Conservation (phyloP, 2,888 invertebrate species). For the Standfussiana lucernea region DNA sequence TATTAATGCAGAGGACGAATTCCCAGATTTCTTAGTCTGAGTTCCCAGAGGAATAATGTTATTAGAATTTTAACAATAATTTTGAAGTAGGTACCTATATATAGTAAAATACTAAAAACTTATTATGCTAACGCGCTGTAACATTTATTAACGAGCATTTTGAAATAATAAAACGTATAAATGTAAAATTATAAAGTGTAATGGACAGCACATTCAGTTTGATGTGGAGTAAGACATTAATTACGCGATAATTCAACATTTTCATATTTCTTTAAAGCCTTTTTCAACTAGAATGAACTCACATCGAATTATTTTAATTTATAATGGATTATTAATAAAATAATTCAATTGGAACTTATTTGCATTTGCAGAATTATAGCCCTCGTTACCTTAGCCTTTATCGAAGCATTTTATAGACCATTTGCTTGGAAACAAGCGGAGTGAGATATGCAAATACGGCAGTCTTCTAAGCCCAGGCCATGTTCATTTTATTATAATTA, state of each 20-base stretch:
- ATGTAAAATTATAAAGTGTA: neutral
- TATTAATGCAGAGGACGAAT: neutral
- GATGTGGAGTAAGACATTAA: neutral
- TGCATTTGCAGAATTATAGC: constrained; percentile 64
- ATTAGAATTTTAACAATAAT: neutral
- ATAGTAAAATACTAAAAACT: constrained; percentile 15
- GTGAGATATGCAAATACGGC: constrained; percentile 82
- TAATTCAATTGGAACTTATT: constrained; percentile 50
- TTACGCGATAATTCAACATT: neutral
- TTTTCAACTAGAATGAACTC: neutral
- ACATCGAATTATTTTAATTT: constrained; percentile 14
- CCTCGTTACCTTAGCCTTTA: constrained; percentile 72
- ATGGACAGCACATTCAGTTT: neutral
- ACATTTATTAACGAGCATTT: constrained; percentile 3
- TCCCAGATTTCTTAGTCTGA: neutral
- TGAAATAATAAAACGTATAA: constrained; percentile 14
- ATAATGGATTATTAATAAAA: constrained; percentile 32
- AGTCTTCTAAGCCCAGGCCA: constrained; percentile 71
- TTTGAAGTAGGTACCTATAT: neutral
- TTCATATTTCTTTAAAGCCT: neutral
- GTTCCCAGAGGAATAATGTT: constrained; percentile 2
- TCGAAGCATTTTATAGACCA: constrained; percentile 80
- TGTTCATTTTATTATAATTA: constrained; percentile 76
- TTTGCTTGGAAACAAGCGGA: constrained; percentile 74
- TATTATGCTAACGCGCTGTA: constrained; percentile 8